These are phyloP conservation scores for Penelope pileata DNA, from an alignment of 2,113 vertebrate species.

Conservation along the genomic window DNA sequence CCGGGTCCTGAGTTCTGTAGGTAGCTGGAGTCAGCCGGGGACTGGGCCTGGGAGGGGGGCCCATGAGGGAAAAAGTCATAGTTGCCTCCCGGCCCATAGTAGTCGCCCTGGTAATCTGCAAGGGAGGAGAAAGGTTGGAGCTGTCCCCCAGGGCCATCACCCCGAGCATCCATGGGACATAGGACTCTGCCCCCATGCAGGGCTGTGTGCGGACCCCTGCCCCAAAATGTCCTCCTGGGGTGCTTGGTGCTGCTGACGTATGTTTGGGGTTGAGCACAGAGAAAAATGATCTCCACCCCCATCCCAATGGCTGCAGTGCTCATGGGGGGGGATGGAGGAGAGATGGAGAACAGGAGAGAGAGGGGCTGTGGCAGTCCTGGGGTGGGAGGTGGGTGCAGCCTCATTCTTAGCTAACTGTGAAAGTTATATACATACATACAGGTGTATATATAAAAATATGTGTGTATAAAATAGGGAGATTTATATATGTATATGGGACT, in stretches of 20 bases:
- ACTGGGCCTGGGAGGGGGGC: slow-evolving; percentile 95
- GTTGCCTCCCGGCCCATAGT: slow-evolving; percentile 90
- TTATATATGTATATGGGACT: no score
- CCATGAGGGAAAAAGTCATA: slow-evolving; percentile 98
- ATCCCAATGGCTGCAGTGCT: not conserved
- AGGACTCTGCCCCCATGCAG: not conserved
- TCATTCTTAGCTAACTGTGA: not conserved
- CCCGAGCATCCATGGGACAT: not conserved
- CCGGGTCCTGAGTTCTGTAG: slow-evolving; percentile 89
- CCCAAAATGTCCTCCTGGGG: not conserved
- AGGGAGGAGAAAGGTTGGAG: not conserved
- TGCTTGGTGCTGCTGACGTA: accelerated
- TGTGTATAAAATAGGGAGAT: not conserved
- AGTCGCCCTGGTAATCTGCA: slow-evolving; percentile 96
- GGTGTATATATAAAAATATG: not conserved
- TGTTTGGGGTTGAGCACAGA: accelerated
- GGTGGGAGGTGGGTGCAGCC: accelerated
- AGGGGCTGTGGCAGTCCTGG: not conserved
- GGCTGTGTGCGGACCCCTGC: not conserved
- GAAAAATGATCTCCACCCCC: not conserved
- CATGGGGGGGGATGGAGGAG: not conserved
- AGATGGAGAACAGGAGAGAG: accelerated
- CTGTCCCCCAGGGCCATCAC: accelerated
- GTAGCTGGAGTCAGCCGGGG: slow-evolving; percentile 93
- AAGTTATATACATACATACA: not conserved